A percentile compares a stretch with the other conserved stretches of the same genome.
These are phyloP conservation scores for Pogonus chalceus DNA, from an alignment of 1,140 invertebrate species.

Conservation along the genomic window DNA sequence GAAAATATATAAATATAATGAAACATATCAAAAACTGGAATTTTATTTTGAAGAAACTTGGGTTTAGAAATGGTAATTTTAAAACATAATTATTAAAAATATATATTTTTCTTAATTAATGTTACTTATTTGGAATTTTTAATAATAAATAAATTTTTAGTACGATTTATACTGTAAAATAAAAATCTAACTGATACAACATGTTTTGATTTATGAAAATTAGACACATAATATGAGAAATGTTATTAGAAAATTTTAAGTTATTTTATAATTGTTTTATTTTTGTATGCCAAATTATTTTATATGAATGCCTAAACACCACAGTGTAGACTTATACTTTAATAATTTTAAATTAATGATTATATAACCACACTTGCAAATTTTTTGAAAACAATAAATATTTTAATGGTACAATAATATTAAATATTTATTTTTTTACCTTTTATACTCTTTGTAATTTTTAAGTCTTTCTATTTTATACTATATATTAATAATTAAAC, in stretches of 20 bases:
- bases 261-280: neutral
- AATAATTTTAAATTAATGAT: neutral
- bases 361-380: constrained; percentile 7
- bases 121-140: too few relatives aligned
- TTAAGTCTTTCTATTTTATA: neutral
- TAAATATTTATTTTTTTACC: neutral
- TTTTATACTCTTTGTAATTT: neutral
- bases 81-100: too few relatives aligned
- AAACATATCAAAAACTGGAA: constrained; percentile 7
- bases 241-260: constrained; percentile 2
- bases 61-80: too few relatives aligned
- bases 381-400: constrained; percentile 8
- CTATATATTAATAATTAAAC: too few relatives aligned
- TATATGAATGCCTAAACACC: constrained; percentile 4
- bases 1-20: neutral
- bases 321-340: neutral
- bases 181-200: too few relatives aligned
- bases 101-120: too few relatives aligned
- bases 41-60: too few relatives aligned
- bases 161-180: too few relatives aligned
- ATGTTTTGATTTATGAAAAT: too few relatives aligned
- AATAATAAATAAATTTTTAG: too few relatives aligned
- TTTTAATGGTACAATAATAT: neutral
- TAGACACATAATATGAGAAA: constrained; percentile 2
- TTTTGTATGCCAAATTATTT: constrained; percentile 6